A percentile compares a stretch with the other conserved stretches of the same genome.
Conservation (phyloP, 2,797 vertebrate genomes). For the Argentina silus region DNA sequence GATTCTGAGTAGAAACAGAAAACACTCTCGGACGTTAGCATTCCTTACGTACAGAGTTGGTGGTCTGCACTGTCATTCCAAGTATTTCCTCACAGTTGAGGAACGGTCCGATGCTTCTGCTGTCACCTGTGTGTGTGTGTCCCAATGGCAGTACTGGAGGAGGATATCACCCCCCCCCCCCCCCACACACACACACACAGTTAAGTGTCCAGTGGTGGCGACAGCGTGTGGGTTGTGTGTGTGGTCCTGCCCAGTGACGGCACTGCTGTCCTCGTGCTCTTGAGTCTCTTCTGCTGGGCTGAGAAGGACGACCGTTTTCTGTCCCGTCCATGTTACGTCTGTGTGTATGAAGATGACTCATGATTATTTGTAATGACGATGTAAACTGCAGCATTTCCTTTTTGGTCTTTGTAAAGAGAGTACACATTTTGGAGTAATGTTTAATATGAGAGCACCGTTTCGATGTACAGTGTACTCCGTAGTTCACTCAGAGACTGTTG, state of each 20-base stretch:
- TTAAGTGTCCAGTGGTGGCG: no score
- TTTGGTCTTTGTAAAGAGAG: slow-evolving; percentile 34
- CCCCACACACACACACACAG: not conserved
- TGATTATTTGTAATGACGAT: slow-evolving; percentile 24
- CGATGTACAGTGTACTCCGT: no score
- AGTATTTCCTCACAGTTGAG: not conserved
- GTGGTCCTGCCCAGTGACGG: not conserved
- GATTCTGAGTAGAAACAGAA: slow-evolving; percentile 17
- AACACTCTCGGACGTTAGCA: slow-evolving; percentile 1
- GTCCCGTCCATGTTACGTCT: slow-evolving; percentile 27
- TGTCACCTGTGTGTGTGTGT: no score
- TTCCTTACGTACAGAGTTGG: slow-evolving; percentile 33
- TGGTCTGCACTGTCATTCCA: slow-evolving; percentile 10
- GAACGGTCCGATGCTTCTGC: no score
- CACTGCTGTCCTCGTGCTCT: slow-evolving; percentile 16
- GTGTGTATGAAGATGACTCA: slow-evolving; percentile 54
- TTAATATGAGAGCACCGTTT: no score
- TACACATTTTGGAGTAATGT: slow-evolving; percentile 6
- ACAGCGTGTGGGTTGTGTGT: not conserved
- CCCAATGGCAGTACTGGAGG: not conserved
- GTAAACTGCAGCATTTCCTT: not conserved
- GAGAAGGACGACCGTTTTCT: slow-evolving; percentile 28
- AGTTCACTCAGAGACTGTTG: no score
- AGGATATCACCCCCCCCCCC: no score
- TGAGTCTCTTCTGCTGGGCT: slow-evolving; percentile 25